These are phyloP conservation scores for Hetaerina titia DNA, from an alignment of 2,888 invertebrate genomes.

Conservation along the genomic window DNA sequence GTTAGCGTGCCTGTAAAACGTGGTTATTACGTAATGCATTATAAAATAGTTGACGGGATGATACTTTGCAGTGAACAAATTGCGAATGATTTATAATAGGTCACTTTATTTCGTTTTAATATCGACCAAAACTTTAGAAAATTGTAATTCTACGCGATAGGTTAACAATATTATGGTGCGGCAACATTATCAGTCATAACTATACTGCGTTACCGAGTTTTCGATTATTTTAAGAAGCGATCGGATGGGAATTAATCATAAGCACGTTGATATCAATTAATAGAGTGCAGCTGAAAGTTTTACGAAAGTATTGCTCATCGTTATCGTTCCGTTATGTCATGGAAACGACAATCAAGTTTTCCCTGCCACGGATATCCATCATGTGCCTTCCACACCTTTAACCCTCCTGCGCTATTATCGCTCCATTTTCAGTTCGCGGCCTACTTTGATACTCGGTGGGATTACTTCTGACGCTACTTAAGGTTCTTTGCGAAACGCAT, in stretches of 20 bases:
- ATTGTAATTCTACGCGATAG: too few relatives aligned
- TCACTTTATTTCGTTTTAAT: too few relatives aligned
- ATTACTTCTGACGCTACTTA: not conserved
- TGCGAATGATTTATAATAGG: too few relatives aligned
- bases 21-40: too few relatives aligned
- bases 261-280: not conserved
- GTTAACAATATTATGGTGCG: too few relatives aligned
- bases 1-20: too few relatives aligned
- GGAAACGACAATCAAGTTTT: not conserved
- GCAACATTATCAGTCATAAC: too few relatives aligned
- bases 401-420: not conserved
- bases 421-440: not conserved
- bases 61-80: too few relatives aligned
- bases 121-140: too few relatives aligned
- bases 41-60: too few relatives aligned
- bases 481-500: not conserved
- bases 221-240: too few relatives aligned
- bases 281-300: not conserved
- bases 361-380: not conserved
- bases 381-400: not conserved
- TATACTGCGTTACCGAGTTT: too few relatives aligned
- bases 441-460: not conserved
- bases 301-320: not conserved
- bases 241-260: not conserved
- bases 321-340: not conserved